Conservation (phyloP, 2,113 vertebrate genomes). For the Eurystomus gularis region DNA sequence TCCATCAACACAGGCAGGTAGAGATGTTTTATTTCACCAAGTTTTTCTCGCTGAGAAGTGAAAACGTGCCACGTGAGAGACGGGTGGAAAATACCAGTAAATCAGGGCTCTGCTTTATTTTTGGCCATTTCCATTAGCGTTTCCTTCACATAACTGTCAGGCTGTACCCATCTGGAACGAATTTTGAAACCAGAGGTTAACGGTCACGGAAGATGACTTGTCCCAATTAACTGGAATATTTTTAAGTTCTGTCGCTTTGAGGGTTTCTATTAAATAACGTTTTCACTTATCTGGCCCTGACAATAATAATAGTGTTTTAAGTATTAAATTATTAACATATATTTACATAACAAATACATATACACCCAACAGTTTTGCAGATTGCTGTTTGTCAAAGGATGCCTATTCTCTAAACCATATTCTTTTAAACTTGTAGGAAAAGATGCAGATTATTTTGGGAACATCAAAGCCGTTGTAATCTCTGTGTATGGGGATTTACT, state of each 20-base stretch:
- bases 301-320: slow-evolving; percentile 14
- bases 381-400: neutral
- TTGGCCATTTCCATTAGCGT: neutral
- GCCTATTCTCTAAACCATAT: neutral
- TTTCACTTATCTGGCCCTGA: slow-evolving; percentile 22
- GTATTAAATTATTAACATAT: neutral
- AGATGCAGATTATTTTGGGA: slow-evolving; percentile 3
- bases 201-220: slow-evolving; percentile 39
- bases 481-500: slow-evolving; percentile 22
- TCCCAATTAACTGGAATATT: slow-evolving; percentile 50
- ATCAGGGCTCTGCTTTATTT: neutral
- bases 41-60: neutral
- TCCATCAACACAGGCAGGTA: neutral
- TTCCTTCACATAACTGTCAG: neutral
- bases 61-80: neutral
- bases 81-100: neutral
- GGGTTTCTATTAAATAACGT: slow-evolving; percentile 1
- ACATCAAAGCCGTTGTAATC: slow-evolving; percentile 48
- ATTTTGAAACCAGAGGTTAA: slow-evolving; percentile 54
- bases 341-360: neutral
- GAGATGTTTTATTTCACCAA: neutral
- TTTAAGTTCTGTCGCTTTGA: neutral
- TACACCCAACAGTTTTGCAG: neutral
- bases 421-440: neutral
- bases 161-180: slow-evolving; percentile 11